Evolutionary conservation across 2,888 invertebrate genomes (phyloP).

Genomic region (Caenorhabditis sp.): DNA sequence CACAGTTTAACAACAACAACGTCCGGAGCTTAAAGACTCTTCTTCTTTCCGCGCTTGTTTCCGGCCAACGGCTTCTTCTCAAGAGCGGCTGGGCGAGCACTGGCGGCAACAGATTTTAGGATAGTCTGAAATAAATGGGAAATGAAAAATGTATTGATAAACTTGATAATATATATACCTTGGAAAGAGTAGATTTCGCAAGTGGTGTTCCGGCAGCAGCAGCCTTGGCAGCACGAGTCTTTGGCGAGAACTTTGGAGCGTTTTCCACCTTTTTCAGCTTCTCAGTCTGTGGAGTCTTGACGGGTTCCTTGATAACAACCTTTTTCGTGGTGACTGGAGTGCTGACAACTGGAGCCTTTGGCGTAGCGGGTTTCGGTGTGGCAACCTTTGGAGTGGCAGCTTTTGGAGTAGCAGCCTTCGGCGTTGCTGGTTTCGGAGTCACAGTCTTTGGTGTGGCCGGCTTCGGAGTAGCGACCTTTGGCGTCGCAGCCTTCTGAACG

Average conservation of each 20-base stretch:
- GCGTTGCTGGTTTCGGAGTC: conserved; percentile 19
- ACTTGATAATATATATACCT: conserved; percentile 21
- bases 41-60: conserved; percentile 55
- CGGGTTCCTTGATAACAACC: conserved; percentile 11
- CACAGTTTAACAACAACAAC: conserved; percentile 10
- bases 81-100: conserved; percentile 52
- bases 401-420: conserved; percentile 19
- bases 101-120: conserved; percentile 51
- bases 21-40: conserved; percentile 41
- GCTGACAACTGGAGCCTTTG: conserved; percentile 2
- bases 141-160: neutral
- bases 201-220: conserved; percentile 51
- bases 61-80: conserved; percentile 22
- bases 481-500: conserved; percentile 11
- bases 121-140: conserved; percentile 41
- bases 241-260: conserved; percentile 54
- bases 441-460: conserved; percentile 14
- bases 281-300: conserved; percentile 46
- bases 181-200: conserved; percentile 50
- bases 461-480: conserved; percentile 12
- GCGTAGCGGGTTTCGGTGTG: conserved; percentile 11
- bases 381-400: conserved; percentile 16
- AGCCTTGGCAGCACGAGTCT: conserved; percentile 59
- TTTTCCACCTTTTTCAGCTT: conserved; percentile 27
- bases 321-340: conserved; percentile 33